Conservation (phyloP, 2,113 vertebrate genomes). For the Oryzias curvinotus region DNA sequence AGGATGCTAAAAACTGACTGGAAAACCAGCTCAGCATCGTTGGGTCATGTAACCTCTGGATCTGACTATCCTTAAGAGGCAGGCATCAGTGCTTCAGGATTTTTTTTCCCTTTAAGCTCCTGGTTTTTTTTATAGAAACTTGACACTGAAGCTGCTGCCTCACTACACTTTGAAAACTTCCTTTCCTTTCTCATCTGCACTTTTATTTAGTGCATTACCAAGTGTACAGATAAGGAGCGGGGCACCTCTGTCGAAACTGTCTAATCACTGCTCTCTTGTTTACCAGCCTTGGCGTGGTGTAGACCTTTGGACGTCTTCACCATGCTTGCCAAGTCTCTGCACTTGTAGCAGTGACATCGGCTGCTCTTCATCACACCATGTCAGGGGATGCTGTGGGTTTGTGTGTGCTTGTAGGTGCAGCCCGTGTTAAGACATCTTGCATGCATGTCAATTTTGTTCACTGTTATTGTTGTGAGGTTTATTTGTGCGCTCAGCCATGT, state of each 20-base stretch:
- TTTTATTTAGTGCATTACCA: conserved; percentile 1
- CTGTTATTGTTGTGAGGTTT: conserved; percentile 60
- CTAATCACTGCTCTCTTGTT: conserved; percentile 22
- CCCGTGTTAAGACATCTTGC: conserved; percentile 46
- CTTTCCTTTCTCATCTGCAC: too few species aligned
- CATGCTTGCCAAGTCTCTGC: conserved; percentile 27
- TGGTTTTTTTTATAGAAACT: too few species aligned
- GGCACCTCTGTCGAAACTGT: conserved; percentile 9
- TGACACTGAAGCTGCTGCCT: too few species aligned
- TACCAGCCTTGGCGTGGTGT: conserved; percentile 32
- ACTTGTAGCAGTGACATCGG: conserved; percentile 48
- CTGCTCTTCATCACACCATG: conserved; percentile 62
- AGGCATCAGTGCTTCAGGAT: too few species aligned
- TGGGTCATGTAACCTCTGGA: too few species aligned
- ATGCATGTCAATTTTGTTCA: conserved; percentile 54
- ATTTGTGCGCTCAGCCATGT: conserved; percentile 67
- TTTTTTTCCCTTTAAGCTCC: too few species aligned
- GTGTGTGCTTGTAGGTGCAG: conserved; percentile 36
- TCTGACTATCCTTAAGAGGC: too few species aligned
- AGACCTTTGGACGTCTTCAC: conserved; percentile 39
- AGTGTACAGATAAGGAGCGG: conserved; percentile 11
- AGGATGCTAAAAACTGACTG: too few species aligned
- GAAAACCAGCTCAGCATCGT: too few species aligned
- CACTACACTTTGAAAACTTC: too few species aligned
- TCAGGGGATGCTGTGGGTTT: conserved; percentile 14